Evolutionary conservation across 2,797 vertebrate species (phyloP).

Genomic region (Manis javanica): DNA sequence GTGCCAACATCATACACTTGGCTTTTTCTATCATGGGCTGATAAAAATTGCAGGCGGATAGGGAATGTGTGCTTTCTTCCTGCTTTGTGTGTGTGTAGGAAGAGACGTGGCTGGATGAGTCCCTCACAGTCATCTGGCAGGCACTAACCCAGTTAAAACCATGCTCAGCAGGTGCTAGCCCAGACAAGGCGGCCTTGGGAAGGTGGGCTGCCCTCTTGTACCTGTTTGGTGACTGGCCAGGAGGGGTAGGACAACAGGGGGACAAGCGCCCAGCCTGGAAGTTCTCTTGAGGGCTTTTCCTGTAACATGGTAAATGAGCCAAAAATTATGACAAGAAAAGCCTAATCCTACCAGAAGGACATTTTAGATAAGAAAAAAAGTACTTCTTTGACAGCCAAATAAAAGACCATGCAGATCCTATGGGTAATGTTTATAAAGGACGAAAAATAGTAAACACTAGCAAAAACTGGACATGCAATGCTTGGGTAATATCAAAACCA

Average conservation of each 20-base stretch:
- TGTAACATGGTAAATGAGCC: constrained; percentile 85
- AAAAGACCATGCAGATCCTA: not conserved
- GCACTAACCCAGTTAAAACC: not conserved
- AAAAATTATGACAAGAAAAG: constrained; percentile 49
- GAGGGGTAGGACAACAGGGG: constrained; percentile 88
- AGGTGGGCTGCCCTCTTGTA: constrained; percentile 85
- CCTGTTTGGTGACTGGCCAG: constrained; percentile 94
- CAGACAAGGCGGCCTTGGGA: not conserved
- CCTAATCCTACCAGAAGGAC: not conserved
- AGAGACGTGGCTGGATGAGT: not conserved
- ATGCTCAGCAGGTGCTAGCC: not conserved
- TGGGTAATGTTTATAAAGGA: not conserved
- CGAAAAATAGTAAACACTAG: not conserved
- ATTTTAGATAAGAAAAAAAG: not conserved
- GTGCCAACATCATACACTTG: not conserved
- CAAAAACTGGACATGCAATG: not conserved
- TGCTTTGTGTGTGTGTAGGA: not conserved
- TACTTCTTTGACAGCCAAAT: not conserved
- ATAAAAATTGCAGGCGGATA: not conserved
- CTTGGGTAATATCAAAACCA: not conserved
- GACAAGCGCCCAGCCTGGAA: constrained; percentile 85
- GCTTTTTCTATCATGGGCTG: not conserved
- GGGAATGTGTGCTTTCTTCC: not conserved
- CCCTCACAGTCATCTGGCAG: not conserved
- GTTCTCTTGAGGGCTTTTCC: constrained; percentile 90